A percentile compares a stretch with the other conserved stretches of the same genome.
phyloP scores from a whole-genome alignment of 2,888 invertebrate species.

The Drosophila subquinaria region DNA sequence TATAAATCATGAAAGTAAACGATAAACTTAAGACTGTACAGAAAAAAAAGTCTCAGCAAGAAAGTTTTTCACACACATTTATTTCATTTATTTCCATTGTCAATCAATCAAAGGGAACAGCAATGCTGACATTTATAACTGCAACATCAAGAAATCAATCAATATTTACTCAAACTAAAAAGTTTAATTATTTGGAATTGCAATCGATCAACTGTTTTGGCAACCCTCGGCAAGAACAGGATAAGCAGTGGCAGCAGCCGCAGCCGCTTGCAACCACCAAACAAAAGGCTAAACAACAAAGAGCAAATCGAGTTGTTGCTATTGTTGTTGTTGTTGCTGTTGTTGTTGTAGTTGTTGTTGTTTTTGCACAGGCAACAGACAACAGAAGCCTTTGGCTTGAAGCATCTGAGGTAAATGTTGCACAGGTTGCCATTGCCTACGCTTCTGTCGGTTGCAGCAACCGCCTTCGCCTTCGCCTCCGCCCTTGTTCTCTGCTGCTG shows the following conservation, averaged over 20 bases:
- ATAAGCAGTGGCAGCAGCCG: constrained; percentile 4
- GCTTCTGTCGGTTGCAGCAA: constrained; percentile 68
- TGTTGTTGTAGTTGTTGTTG: constrained; percentile 7
- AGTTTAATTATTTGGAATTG: constrained; percentile 13
- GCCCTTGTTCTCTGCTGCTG: constrained; percentile 11
- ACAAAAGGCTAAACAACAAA: constrained; percentile 66
- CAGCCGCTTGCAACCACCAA: constrained; percentile 62
- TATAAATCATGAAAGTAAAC: no score
- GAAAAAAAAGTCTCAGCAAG: not conserved
- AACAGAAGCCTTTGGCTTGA: constrained; percentile 57
- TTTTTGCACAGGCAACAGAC: constrained; percentile 49
- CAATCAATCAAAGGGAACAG: constrained; percentile 41
- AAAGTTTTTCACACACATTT: not conserved
- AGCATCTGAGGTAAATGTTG: constrained; percentile 62
- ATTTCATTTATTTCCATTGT: not conserved
- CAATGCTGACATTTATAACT: constrained; percentile 28
- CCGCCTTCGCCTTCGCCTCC: constrained; percentile 24
- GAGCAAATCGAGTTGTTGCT: constrained; percentile 54
- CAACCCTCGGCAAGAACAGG: constrained; percentile 54
- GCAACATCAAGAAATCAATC: constrained; percentile 9
- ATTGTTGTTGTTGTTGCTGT: constrained; percentile 23
- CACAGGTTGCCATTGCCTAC: constrained; percentile 77
- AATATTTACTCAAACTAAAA: constrained; percentile 14
- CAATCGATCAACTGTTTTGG: constrained; percentile 57
- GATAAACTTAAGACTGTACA: not conserved